These are phyloP conservation scores for Thaumatotibia leucotreta DNA, from an alignment of 1,140 invertebrate species.

Conservation along the genomic window DNA sequence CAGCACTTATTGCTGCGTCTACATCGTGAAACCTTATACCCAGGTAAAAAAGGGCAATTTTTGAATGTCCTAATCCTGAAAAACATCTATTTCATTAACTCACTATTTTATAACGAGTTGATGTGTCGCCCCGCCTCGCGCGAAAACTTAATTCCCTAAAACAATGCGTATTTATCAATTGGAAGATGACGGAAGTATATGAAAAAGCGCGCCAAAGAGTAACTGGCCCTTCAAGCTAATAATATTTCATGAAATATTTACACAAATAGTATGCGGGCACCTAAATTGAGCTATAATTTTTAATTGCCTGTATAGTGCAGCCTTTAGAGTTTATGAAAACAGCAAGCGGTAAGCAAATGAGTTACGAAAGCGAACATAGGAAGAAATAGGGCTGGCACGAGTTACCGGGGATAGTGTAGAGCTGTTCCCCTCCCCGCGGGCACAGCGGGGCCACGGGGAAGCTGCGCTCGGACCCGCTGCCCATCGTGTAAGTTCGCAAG, in stretches of 20 bases:
- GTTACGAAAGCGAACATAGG: conserved; percentile 44
- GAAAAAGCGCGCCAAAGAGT: no score
- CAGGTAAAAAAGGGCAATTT: no score
- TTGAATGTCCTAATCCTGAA: no score
- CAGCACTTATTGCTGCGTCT: no score
- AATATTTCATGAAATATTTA: not conserved
- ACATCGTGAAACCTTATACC: no score
- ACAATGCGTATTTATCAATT: no score
- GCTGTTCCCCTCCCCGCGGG: conserved; percentile 72
- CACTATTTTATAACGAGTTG: no score
- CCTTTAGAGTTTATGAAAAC: conserved; percentile 15
- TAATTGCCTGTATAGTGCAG: not conserved
- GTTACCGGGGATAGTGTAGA: conserved; percentile 79
- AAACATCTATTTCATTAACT: no score
- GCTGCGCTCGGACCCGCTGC: conserved; percentile 75
- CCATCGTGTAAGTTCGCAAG: conserved; percentile 77
- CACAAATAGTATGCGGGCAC: not conserved
- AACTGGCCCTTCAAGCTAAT: no score
- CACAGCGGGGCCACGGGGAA: conserved; percentile 77
- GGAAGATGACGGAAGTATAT: no score
- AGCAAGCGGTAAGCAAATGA: conserved; percentile 61
- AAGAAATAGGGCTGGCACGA: conserved; percentile 35
- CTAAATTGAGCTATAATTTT: not conserved
- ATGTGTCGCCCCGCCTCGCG: no score
- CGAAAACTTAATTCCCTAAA: no score